phyloP scores from a whole-genome alignment of 2,888 invertebrate species.

The Rhaphigaster nebulosa region DNA sequence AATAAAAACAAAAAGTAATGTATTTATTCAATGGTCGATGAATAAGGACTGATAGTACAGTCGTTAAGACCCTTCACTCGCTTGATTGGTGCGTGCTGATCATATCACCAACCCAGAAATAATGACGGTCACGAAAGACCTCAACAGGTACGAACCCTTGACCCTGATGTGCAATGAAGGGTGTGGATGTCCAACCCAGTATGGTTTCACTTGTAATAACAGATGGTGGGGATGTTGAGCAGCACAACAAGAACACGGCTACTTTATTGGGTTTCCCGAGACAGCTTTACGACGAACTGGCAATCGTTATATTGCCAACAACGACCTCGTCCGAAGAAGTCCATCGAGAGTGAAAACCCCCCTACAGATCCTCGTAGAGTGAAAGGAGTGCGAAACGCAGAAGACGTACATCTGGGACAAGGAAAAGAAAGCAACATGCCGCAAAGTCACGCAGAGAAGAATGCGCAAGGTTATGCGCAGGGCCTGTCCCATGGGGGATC shows the following conservation, averaged over 20 bases:
- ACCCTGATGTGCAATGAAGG: constrained; percentile 27
- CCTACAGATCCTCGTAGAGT: not conserved
- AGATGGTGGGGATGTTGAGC: not conserved
- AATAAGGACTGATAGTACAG: not conserved
- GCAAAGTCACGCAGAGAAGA: not conserved
- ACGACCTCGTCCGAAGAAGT: not conserved
- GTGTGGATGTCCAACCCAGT: not conserved
- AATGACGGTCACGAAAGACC: constrained; percentile 13
- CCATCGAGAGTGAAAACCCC: not conserved
- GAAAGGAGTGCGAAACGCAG: constrained; percentile 9
- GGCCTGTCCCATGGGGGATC: not conserved
- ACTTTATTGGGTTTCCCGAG: not conserved
- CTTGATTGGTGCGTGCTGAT: not conserved
- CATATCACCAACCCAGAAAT: not conserved
- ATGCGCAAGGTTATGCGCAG: not conserved
- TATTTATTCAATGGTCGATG: not conserved
- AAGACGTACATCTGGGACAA: not conserved
- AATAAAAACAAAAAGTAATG: not conserved
- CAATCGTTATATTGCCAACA: not conserved
- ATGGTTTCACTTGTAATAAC: not conserved
- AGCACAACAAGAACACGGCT: not conserved
- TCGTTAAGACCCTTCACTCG: not conserved
- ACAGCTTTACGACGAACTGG: not conserved
- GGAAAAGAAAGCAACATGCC: constrained; percentile 30
- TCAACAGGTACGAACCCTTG: constrained; percentile 17